Conservation (phyloP, 2,113 vertebrate species). For the Perccottus glenii region DNA sequence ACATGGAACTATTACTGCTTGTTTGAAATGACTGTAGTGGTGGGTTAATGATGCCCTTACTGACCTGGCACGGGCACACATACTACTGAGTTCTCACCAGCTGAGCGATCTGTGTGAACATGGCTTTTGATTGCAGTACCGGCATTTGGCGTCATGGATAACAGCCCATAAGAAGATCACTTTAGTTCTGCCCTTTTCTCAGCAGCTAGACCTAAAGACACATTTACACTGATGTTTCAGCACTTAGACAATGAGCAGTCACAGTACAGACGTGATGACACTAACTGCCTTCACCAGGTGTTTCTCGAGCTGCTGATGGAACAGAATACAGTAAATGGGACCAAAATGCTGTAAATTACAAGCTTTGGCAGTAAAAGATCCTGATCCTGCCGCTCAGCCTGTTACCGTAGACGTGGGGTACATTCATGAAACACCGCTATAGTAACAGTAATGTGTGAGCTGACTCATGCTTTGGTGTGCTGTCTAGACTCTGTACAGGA, state of each 20-base stretch:
- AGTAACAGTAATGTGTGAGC: neutral
- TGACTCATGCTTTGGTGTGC: conserved; percentile 37
- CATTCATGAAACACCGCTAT: no score
- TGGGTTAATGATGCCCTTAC: no score
- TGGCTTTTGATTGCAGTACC: no score
- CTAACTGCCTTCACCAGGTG: conserved; percentile 13
- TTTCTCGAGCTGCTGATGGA: neutral
- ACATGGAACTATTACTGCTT: no score
- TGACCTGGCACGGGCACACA: no score
- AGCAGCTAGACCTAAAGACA: neutral
- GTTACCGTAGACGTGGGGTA: neutral
- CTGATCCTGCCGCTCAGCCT: neutral
- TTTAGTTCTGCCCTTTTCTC: no score
- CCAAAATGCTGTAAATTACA: conserved; percentile 5
- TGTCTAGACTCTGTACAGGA: conserved; percentile 46
- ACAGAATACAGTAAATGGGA: neutral
- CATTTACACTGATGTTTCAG: neutral
- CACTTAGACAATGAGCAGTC: conserved; percentile 18
- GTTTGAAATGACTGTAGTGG: no score
- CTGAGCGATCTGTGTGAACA: no score
- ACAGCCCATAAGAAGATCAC: no score
- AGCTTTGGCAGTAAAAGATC: neutral
- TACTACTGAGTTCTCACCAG: no score
- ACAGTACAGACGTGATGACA: conserved; percentile 2
- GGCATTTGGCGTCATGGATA: no score